Percentiles rank a stretch among this genome's conserved stretches.
Conservation (phyloP, 2,797 vertebrate genomes). For the Cichlasoma orientale region DNA sequence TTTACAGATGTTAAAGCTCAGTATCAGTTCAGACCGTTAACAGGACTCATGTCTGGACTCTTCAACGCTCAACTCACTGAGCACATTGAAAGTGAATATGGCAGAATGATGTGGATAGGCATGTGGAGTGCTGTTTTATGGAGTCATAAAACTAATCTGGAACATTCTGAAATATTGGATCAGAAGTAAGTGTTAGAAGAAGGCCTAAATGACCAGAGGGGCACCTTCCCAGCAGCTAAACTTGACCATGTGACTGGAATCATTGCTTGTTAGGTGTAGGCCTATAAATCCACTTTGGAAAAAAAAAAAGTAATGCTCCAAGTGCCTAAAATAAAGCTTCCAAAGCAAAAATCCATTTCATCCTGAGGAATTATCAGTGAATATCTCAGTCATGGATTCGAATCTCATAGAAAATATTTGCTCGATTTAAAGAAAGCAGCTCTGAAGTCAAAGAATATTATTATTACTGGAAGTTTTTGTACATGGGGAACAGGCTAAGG, state of each 20-base stretch:
- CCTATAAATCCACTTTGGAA: no score
- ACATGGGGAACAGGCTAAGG: not conserved
- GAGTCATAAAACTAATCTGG: not conserved
- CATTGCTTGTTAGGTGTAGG: not conserved
- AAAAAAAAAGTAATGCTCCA: no score
- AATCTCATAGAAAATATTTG: not conserved
- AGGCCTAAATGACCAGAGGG: not conserved
- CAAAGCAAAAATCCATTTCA: not conserved
- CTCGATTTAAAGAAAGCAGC: not conserved
- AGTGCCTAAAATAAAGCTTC: not conserved
- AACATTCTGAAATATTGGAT: not conserved
- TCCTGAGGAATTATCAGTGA: not conserved
- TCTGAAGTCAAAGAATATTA: not conserved
- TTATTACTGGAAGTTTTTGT: not conserved
- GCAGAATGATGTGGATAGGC: not conserved
- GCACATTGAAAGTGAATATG: not conserved
- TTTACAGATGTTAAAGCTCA: not conserved
- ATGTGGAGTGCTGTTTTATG: not conserved
- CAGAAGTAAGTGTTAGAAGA: not conserved
- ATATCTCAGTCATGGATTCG: not conserved
- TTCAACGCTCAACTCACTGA: not conserved
- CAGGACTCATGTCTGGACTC: accelerated
- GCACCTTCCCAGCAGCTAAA: not conserved
- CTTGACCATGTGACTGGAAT: not conserved
- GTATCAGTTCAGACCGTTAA: not conserved